phyloP scores from a whole-genome alignment of 1,140 invertebrate species.

The Trypoxylus dichotomus region DNA sequence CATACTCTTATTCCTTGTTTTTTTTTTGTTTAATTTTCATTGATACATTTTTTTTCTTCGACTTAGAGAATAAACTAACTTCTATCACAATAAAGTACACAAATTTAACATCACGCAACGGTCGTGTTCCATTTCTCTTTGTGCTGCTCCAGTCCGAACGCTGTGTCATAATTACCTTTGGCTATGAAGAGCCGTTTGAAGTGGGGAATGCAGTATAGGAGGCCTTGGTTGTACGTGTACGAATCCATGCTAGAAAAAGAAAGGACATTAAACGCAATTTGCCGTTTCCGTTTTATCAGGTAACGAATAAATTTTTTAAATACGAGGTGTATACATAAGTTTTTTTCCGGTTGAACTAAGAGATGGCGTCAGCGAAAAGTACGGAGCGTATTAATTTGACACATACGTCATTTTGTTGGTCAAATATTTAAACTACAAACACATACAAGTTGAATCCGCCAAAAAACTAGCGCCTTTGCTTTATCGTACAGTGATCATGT shows the following conservation, averaged over 20 bases:
- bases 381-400: too few relatives aligned
- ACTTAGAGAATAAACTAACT: slow-evolving; percentile 1
- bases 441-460: too few relatives aligned
- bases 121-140: slow-evolving; percentile 63
- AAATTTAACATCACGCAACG: slow-evolving; percentile 35
- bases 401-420: too few relatives aligned
- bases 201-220: slow-evolving; percentile 77
- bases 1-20: background rate
- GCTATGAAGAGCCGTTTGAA: slow-evolving; percentile 81
- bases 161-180: slow-evolving; percentile 85
- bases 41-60: background rate
- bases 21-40: background rate
- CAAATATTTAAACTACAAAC: too few relatives aligned
- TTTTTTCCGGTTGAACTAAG: too few relatives aligned
- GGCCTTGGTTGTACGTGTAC: slow-evolving; percentile 74
- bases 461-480: too few relatives aligned
- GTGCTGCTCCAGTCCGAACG: slow-evolving; percentile 68
- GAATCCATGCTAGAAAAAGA: slow-evolving; percentile 69
- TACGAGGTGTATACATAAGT: too few relatives aligned
- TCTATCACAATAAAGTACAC: slow-evolving; percentile 15
- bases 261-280: too few relatives aligned
- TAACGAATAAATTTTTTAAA: too few relatives aligned
- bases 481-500: too few relatives aligned
- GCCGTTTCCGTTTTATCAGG: too few relatives aligned
- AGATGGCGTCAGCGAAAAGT: too few relatives aligned